phyloP scores from a whole-genome alignment of 1,140 invertebrate genomes.

The Drosophila murphyi region DNA sequence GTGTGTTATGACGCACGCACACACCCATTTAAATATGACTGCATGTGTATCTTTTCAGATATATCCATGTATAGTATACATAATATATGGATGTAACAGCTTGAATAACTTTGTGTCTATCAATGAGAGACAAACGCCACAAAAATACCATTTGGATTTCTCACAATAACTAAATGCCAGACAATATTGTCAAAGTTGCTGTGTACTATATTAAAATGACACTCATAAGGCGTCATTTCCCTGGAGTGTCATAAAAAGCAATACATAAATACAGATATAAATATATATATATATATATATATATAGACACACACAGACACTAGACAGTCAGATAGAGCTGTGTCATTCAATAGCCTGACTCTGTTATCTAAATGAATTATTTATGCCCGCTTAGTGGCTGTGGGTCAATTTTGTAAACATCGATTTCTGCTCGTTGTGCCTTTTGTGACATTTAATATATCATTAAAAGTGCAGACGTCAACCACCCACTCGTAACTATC shows the following conservation, averaged over 20 bases:
- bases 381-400: constrained; percentile 59
- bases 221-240: constrained; percentile 77
- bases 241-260: constrained; percentile 66
- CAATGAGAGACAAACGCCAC: constrained; percentile 64
- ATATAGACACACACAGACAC: constrained; percentile 3
- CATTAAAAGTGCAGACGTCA: constrained; percentile 37
- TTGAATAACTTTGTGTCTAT: constrained; percentile 53
- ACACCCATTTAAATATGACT: constrained; percentile 8
- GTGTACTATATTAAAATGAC: constrained; percentile 65
- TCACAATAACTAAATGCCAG: constrained; percentile 40
- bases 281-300: too few species aligned
- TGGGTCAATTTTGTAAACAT: constrained; percentile 52
- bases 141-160: constrained; percentile 67
- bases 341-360: constrained; percentile 52
- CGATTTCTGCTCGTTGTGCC: constrained; percentile 53
- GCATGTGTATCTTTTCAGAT: not conserved
- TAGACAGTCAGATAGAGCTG: constrained; percentile 36
- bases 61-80: constrained; percentile 4
- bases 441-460: constrained; percentile 55
- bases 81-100: constrained; percentile 28
- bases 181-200: constrained; percentile 75
- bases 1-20: constrained; percentile 53
- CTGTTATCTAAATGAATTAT: constrained; percentile 67
- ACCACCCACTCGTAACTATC: not conserved
- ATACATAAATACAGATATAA: not conserved